Evolutionary conservation across 2,113 vertebrate species (phyloP).

Genomic region (Oreotragus oreotragus): DNA sequence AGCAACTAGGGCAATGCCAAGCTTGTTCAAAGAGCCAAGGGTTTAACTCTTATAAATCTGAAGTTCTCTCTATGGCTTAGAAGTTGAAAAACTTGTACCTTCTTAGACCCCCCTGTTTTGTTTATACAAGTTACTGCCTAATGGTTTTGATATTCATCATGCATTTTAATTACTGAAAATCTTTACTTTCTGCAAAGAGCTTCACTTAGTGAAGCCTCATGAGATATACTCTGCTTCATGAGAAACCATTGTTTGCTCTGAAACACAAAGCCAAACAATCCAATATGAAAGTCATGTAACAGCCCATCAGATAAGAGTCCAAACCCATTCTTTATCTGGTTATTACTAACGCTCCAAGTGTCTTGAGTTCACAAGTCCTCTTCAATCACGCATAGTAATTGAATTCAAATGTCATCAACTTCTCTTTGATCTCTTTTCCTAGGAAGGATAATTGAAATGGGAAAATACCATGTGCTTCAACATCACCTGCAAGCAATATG

Average conservation of each 20-base stretch:
- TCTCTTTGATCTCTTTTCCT: not conserved
- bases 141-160: not conserved
- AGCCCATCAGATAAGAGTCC: not conserved
- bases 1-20: not conserved
- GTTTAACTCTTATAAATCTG: not conserved
- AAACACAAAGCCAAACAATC: not conserved
- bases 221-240: not conserved
- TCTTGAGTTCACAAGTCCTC: not conserved
- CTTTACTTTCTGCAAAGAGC: slow-evolving; percentile 11
- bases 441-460: not conserved
- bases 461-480: not conserved
- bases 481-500: not conserved
- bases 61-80: not conserved
- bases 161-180: slow-evolving; percentile 40
- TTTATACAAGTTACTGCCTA: not conserved
- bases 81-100: not conserved
- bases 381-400: not conserved
- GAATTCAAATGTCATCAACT: not conserved
- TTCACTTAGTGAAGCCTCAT: not conserved
- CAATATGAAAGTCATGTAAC: not conserved
- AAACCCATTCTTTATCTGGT: not conserved
- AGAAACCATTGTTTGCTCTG: not conserved
- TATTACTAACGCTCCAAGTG: not conserved
- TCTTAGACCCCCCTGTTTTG: not conserved
- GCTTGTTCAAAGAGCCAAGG: not conserved